These are phyloP conservation scores for Machimus atricapillus DNA, from an alignment of 2,888 invertebrate genomes.

Conservation along the genomic window DNA sequence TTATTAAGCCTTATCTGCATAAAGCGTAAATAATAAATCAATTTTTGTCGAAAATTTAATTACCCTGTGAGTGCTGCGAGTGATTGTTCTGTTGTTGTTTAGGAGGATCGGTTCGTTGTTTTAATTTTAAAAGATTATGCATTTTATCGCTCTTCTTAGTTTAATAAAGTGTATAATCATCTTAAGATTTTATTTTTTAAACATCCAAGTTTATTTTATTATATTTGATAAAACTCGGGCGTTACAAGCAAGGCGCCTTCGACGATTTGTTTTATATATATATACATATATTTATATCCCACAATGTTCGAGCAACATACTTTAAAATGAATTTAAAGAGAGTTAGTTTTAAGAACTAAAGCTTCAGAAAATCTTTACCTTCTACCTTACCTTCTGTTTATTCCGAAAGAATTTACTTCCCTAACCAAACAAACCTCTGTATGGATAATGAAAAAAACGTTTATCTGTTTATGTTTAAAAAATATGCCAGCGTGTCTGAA, in stretches of 20 bases:
- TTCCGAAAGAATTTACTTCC: background rate
- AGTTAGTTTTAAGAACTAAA: too few species aligned
- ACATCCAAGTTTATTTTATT: background rate
- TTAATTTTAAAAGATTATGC: background rate
- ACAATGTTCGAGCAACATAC: too few species aligned
- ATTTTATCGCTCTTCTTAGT: background rate
- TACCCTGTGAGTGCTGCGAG: background rate
- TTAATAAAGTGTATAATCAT: background rate
- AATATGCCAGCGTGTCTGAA: background rate
- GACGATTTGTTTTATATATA: too few species aligned
- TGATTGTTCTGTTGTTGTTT: background rate
- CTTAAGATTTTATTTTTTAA: background rate
- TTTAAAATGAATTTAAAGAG: too few species aligned
- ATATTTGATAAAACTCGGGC: background rate
- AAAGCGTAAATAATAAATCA: slow-evolving; percentile 7
- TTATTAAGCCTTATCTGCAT: slow-evolving; percentile 25
- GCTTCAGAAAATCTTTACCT: too few species aligned
- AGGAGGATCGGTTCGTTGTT: background rate
- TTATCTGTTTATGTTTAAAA: background rate
- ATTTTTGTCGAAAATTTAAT: slow-evolving; percentile 10
- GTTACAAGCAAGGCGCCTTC: background rate
- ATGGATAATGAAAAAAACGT: background rate
- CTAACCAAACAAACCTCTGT: background rate
- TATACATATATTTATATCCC: too few species aligned
- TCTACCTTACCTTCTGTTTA: too few species aligned